These are phyloP conservation scores for Spinus olivaceus DNA, from an alignment of 2,797 vertebrate species.

Conservation along the genomic window DNA sequence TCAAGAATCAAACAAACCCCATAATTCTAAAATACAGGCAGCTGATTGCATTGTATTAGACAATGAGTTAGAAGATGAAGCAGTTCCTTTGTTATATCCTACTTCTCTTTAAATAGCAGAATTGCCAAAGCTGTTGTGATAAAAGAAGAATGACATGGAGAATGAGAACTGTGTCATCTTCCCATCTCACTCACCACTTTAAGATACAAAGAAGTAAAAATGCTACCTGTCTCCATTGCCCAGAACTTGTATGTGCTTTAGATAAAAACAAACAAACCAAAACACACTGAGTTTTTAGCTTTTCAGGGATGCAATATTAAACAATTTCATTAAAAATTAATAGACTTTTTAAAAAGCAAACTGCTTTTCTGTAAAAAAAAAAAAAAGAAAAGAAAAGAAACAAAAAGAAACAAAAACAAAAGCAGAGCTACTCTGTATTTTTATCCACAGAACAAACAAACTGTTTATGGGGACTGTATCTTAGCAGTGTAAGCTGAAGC, in stretches of 20 bases:
- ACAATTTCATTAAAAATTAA: neutral
- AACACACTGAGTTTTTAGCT: neutral
- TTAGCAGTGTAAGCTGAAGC: neutral
- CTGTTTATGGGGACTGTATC: neutral
- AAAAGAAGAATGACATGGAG: neutral
- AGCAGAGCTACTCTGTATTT: neutral
- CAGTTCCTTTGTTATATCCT: constrained; percentile 13
- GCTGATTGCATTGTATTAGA: constrained; percentile 9
- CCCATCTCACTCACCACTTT: neutral
- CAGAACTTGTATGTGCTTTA: neutral
- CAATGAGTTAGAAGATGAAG: constrained; percentile 4
- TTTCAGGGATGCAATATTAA: neutral
- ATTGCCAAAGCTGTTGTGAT: neutral
- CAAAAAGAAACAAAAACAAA: neutral
- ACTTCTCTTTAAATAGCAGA: constrained; percentile 16
- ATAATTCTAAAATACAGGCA: constrained; percentile 19
- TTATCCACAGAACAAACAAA: neutral
- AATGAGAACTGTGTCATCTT: neutral
- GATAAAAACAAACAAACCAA: neutral
- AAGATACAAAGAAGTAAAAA: neutral
- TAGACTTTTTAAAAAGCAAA: neutral
- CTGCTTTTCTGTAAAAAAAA: neutral
- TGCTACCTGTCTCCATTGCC: neutral
- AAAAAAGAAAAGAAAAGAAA: too few relatives aligned
- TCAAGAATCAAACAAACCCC: neutral